A percentile compares a stretch with the other conserved stretches of the same genome.
Evolutionary conservation across 2,113 vertebrate genomes (phyloP).

Genomic region (Phaetusa simplex): DNA sequence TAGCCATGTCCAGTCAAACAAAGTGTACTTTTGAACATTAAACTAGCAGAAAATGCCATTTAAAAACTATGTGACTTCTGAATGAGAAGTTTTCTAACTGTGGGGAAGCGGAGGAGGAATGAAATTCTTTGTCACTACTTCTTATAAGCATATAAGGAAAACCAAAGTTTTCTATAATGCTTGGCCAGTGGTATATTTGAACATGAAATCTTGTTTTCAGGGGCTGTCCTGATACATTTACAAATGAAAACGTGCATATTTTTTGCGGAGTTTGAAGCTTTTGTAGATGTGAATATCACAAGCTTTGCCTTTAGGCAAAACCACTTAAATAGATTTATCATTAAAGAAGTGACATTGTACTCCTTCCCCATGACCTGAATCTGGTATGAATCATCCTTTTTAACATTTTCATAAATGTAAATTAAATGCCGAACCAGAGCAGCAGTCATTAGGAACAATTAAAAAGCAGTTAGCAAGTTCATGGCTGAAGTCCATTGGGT

Average conservation of each 20-base stretch:
- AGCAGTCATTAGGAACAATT: constrained; percentile 14
- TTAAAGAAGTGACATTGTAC: background rate
- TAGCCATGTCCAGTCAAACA: background rate
- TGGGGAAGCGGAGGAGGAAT: background rate
- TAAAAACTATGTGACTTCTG: background rate
- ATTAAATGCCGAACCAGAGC: background rate
- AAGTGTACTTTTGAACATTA: background rate
- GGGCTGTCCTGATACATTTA: background rate
- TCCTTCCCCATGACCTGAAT: background rate
- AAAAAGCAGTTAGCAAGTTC: constrained; percentile 1
- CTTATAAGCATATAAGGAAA: background rate
- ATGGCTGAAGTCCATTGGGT: background rate
- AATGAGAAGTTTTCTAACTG: background rate
- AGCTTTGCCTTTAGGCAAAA: background rate
- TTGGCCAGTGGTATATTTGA: background rate
- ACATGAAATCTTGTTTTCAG: background rate
- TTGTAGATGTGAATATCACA: background rate
- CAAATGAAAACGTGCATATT: background rate
- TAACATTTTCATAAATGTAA: background rate
- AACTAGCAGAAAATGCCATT: background rate
- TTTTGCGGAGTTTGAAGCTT: background rate
- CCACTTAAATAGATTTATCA: background rate
- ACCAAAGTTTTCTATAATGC: background rate
- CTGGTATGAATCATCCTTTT: background rate
- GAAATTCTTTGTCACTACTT: background rate